Percentiles rank a stretch among this genome's conserved stretches.
Evolutionary conservation across 2,888 invertebrate genomes (phyloP).

Genomic region (Cheilosia variabilis): DNA sequence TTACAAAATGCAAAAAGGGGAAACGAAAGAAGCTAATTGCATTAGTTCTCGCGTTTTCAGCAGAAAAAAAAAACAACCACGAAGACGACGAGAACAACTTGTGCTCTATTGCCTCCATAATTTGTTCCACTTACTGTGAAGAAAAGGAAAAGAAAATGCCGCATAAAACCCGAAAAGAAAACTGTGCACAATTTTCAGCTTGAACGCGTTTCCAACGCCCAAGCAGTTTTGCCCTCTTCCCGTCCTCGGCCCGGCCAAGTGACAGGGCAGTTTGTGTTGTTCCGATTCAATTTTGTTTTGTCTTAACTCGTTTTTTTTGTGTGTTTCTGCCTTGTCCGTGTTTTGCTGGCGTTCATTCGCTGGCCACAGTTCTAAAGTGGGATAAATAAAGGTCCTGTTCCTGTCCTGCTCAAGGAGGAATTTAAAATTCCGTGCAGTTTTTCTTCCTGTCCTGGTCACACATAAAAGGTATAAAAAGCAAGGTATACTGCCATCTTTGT

Average conservation of each 20-base stretch:
- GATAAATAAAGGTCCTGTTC: constrained; percentile 56
- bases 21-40: constrained; percentile 71
- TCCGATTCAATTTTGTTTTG: constrained; percentile 74
- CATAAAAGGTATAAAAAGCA: background rate
- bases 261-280: constrained; percentile 49
- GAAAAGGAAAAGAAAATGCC: constrained; percentile 24
- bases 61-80: constrained; percentile 13
- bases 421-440: constrained; percentile 63
- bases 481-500: constrained; percentile 3
- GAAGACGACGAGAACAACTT: constrained; percentile 41
- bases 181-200: constrained; percentile 61
- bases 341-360: constrained; percentile 5
- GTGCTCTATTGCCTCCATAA: constrained; percentile 73
- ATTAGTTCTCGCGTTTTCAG: constrained; percentile 74
- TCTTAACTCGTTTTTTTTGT: constrained; percentile 61
- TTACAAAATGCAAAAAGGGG: constrained; percentile 49
- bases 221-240: background rate
- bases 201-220: constrained; percentile 42
- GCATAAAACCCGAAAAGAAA: constrained; percentile 34
- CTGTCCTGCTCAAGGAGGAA: constrained; percentile 51
- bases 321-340: constrained; percentile 33
- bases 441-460: background rate
- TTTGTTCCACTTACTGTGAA: constrained; percentile 45
- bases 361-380: constrained; percentile 29
- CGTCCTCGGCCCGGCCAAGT: background rate